Base-by-base conservation (phyloP, 37 sponge, comb jelly and placozoan genomes). In the Haliclona indistincta region DNA sequence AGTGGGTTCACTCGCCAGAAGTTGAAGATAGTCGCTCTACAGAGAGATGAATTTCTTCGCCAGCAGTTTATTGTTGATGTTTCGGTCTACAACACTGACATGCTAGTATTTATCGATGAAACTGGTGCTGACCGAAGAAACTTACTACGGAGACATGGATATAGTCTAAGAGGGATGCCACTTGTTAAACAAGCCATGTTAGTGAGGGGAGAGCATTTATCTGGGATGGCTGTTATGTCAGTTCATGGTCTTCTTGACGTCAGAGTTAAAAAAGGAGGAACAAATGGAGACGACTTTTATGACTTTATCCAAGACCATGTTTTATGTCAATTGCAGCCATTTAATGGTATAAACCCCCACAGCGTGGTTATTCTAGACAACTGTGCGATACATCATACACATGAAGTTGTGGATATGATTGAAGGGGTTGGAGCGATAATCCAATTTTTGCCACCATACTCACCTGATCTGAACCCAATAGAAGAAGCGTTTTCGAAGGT, bases 321-420 rank as follows among this genome's bases (percentile, higher is more conserved):
- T 5, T 4, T 76, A 20, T 63, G 71, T 53, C 68, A 82, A 28
- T 41, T 81, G 29, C 47, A 64, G 54, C 79, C 62, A 42, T 67
- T 68, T 45, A 68, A 67, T 68, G 58, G 79, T 0, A 22, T 52
- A 11, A 80, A 80, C 68, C 78, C 78, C 37, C 61, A 67, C 30
- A 44, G 49, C 62, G 64, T 80, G 58, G 81, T 80, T 22, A 63
- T 80, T 3, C 62, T 80, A 20, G 81, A 70, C 39, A 80, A 80
- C 53, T 70, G 63, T 26, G 58, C 72, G 3, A 80, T 80, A n/a
- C 72, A 80, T 38, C 71, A 80, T 36, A 49, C 71, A 4, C 52
- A 58, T 32, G 71, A 62, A 30, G 37, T 80, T 19, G 26, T 15
- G 13, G 5, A 29, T 36, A 70, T 58, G 63, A 63, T 80, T 56